Evolutionary conservation across 2,797 vertebrate species (phyloP), one percentile per base, ranked within the genome.

Genomic region (Coendou prehensilis): DNA sequence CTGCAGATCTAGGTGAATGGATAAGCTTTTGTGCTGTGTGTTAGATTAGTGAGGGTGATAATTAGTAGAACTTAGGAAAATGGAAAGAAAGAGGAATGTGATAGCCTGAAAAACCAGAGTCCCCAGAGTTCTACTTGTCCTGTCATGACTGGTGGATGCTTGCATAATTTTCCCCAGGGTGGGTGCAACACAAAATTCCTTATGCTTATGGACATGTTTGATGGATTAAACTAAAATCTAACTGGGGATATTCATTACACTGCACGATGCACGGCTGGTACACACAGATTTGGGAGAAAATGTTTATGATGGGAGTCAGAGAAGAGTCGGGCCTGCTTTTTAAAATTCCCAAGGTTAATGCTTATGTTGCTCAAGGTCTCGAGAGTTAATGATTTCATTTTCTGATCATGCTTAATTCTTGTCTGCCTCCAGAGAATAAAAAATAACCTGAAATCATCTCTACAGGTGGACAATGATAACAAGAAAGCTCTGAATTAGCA

Each of bases 21-120:
- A 78, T 97, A 96, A 90, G 93, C 80, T 98, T 98, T 92, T 97
- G 83, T 78, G 85, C 95, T 92, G 56, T 0, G 0, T 80, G 78
- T 96, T 97, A 97, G 79, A 97, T 97, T 97, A 64, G 81, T 89
- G 97, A 98, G 91, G 59, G 90, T 87, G 81, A 94, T 96, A 97
- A 98, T 96, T 97, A 98, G 83, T 17, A 91, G 90, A 97, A 94
- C 96, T 97, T 93, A 95, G 80, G 63, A 97, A 96, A 96, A 94
- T 47, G 75, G 92, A 97, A 98, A 95, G 6, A 93, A 97, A 96
- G 82, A 88, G 69, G 59, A 98, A 98, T 41, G 15, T 23, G 95
- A 98, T 82, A 97, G 87, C 79, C 87, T 96, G 94, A 95, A 98
- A 96, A 98, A 96, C 67, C 79, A 95, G 93, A 90, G 92, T 98